Evolutionary conservation across 2,797 vertebrate species (phyloP).

Genomic region (Sebastes iracundus): DNA sequence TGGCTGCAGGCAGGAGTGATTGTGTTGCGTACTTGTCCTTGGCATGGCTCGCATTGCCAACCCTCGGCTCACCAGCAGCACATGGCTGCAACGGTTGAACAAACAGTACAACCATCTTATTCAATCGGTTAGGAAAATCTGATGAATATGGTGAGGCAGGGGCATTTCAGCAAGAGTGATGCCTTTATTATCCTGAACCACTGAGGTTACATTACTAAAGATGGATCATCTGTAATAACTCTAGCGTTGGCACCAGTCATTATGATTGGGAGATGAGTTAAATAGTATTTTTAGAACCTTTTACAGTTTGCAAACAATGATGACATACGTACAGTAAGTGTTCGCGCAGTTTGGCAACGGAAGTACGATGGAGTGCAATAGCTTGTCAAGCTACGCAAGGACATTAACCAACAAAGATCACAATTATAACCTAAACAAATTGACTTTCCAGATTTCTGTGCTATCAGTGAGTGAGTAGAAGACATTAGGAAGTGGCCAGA

Average conservation of each 20-base stretch:
- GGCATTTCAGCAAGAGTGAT: background rate
- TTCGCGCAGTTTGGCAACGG: no score
- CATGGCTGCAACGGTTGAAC: background rate
- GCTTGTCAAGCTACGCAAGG: no score
- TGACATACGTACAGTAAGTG: fast-evolving
- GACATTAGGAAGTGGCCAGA: background rate
- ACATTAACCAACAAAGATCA: no score
- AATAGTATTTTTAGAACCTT: fast-evolving
- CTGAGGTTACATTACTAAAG: background rate
- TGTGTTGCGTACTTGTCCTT: conserved; percentile 24
- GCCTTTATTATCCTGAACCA: background rate
- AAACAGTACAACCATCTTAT: background rate
- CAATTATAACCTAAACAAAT: no score
- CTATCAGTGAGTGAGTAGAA: background rate
- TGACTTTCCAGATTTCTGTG: no score
- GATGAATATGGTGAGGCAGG: background rate
- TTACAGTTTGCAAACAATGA: no score
- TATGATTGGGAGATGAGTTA: background rate
- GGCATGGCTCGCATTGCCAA: background rate
- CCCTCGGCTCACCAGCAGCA: background rate
- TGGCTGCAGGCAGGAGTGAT: conserved; percentile 16
- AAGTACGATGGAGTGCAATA: no score
- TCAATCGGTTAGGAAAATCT: background rate
- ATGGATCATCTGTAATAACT: background rate
- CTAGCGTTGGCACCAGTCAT: background rate